Evolutionary conservation across 1,140 invertebrate species (phyloP).

Genomic region (Carposina sasakii): DNA sequence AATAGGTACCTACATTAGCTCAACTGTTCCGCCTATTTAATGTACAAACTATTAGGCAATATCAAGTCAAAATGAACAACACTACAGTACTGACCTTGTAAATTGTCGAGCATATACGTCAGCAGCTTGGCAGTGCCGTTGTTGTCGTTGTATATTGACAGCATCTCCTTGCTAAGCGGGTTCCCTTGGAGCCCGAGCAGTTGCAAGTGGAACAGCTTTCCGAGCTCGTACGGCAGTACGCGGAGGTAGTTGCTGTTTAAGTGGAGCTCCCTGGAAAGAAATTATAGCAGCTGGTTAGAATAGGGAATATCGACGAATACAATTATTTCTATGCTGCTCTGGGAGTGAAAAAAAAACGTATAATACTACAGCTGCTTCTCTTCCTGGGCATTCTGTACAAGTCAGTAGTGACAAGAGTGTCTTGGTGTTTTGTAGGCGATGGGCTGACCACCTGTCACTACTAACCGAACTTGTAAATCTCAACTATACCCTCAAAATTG

Average conservation of each 20-base stretch:
- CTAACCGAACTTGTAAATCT: too few species aligned
- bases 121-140: constrained; percentile 96
- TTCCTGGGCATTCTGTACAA: too few species aligned
- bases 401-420: too few species aligned
- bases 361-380: too few species aligned
- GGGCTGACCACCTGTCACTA: too few species aligned
- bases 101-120: constrained; percentile 93
- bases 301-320: not conserved
- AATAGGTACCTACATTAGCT: too few species aligned
- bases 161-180: constrained; percentile 92
- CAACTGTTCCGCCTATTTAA: too few species aligned
- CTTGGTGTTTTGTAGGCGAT: too few species aligned
- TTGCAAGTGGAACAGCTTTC: constrained; percentile 97
- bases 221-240: constrained; percentile 95
- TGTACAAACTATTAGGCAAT: too few species aligned
- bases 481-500: too few species aligned
- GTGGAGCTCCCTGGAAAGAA: constrained; percentile 87
- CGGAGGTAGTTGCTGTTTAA: constrained; percentile 95
- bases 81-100: constrained; percentile 86
- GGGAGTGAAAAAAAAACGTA: too few species aligned
- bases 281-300: not conserved
- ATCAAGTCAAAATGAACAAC: not conserved
- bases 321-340: too few species aligned
- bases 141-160: constrained; percentile 91
- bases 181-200: constrained; percentile 93